Base-by-base conservation (phyloP, 2,888 invertebrate species). In the Melanostoma scalare region DNA sequence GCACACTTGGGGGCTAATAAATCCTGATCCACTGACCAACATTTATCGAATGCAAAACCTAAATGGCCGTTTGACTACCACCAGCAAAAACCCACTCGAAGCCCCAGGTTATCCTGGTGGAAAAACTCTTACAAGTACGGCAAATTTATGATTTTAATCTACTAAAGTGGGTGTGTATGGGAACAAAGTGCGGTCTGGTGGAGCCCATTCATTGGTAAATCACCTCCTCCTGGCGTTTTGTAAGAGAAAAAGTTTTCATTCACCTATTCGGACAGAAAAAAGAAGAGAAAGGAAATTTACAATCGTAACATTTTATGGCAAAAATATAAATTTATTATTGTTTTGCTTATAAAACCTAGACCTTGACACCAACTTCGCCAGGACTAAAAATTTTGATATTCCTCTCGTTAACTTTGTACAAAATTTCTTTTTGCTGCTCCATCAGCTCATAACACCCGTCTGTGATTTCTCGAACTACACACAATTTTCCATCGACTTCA, bases 381-480 rank as follows among this genome's bases (percentile, higher is more conserved):
- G 95, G 95, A 86, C 94, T 94, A 89, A 95, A 94, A 52, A 95
- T 92, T 89, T 95, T 95, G 3, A 96, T 93, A 87, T 95, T 95
- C 88, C 94, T 93, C 89, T 96, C 96, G 89, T 93, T 93, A 76
- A 96, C 92, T 91, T 95, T 96, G 88, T 94, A 96, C 50, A 91
- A 87, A 50, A 91, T 88, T 73, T 89, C 89, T 78, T 91, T 91
- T 71, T 88, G 88, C 10, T 86, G 85, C 75, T 88, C 86, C 30
- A 88, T 87, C 60, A 88, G 86, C 9, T 87, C 86, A 67, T 88
- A 90, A 76, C 82, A 87, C 38, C 87, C 89, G 58, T 88, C 86
- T 3, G 87, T 85, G 6, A 86, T 76, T 4, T 87, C 87, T 4
- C 87, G 88, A 33, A 89, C 88, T 4, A 91, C 89, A 2, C 92